A percentile compares a stretch with the other conserved stretches of the same genome.
Evolutionary conservation across 2,888 invertebrate genomes (phyloP).

Genomic region (Erannis defoliaria): DNA sequence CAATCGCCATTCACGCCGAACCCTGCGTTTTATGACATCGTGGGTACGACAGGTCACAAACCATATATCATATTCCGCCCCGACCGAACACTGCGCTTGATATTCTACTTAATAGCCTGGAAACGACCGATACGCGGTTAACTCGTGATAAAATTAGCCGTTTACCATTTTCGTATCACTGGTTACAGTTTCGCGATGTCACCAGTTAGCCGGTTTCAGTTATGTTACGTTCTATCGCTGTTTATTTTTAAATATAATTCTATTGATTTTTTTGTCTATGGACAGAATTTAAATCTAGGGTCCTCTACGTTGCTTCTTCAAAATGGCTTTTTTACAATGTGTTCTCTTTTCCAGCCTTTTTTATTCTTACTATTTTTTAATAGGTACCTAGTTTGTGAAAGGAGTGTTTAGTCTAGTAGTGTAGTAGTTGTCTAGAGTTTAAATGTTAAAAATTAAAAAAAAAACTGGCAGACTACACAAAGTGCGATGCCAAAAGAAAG

Average conservation of each 20-base stretch:
- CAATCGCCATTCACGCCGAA: slow-evolving; percentile 46
- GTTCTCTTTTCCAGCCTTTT: no score
- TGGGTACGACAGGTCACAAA: slow-evolving; percentile 54
- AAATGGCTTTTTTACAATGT: no score
- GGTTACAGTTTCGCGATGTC: slow-evolving; percentile 37
- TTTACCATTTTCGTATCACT: slow-evolving; percentile 44
- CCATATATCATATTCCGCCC: slow-evolving; percentile 54
- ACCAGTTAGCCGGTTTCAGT: slow-evolving; percentile 22
- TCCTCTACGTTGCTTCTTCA: no score
- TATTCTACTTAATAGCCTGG: slow-evolving; percentile 61
- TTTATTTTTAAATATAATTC: slow-evolving; percentile 24
- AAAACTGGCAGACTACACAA: no score
- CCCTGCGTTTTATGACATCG: slow-evolving; percentile 61
- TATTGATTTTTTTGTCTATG: slow-evolving; percentile 19
- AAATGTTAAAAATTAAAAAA: no score
- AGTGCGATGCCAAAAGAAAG: no score
- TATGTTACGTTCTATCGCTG: slow-evolving; percentile 37
- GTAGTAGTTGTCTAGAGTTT: no score
- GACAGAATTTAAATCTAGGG: no score
- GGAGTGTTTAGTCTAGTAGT: no score
- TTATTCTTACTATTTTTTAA: no score
- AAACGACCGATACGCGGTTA: slow-evolving; percentile 52
- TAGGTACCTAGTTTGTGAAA: no score
- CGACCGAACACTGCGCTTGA: slow-evolving; percentile 59
- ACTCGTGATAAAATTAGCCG: slow-evolving; percentile 44